Evolutionary conservation across 2,888 invertebrate genomes (phyloP).

Genomic region (Laothoe populi): DNA sequence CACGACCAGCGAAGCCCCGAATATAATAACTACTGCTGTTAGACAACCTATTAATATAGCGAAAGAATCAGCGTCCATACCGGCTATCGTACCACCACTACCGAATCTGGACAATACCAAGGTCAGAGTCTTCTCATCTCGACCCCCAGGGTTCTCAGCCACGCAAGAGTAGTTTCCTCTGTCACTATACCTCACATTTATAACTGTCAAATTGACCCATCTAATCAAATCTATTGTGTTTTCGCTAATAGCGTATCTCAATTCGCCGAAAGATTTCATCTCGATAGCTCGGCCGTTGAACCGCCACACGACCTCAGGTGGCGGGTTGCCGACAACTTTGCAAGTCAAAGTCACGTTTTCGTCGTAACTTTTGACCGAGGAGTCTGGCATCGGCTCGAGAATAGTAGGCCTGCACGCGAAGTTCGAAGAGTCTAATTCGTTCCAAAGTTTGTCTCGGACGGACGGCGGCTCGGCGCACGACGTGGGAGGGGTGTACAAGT

Average conservation of each 20-base stretch:
- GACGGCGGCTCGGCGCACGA: conserved; percentile 89
- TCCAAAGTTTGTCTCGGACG: conserved; percentile 90
- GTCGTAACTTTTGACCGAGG: conserved; percentile 87
- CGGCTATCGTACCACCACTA: conserved; percentile 71
- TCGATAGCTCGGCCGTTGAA: conserved; percentile 87
- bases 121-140: conserved; percentile 90
- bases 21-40: conserved; percentile 74
- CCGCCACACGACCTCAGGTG: conserved; percentile 90
- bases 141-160: conserved; percentile 93
- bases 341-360: conserved; percentile 91
- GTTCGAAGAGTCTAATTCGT: conserved; percentile 87
- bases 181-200: conserved; percentile 86
- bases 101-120: conserved; percentile 83
- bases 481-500: conserved; percentile 91
- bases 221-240: conserved; percentile 77
- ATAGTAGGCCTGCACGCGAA: conserved; percentile 94
- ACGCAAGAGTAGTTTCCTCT: conserved; percentile 91
- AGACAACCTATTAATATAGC: conserved; percentile 80
- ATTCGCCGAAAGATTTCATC: conserved; percentile 76
- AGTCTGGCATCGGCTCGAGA: conserved; percentile 85
- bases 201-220: conserved; percentile 89
- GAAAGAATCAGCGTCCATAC: conserved; percentile 80
- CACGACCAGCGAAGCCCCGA: conserved; percentile 73
- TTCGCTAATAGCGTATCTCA: conserved; percentile 76
- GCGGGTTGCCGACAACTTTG: conserved; percentile 90